phyloP scores from a whole-genome alignment of 1,140 invertebrate genomes.

The Drosophila subobscura region DNA sequence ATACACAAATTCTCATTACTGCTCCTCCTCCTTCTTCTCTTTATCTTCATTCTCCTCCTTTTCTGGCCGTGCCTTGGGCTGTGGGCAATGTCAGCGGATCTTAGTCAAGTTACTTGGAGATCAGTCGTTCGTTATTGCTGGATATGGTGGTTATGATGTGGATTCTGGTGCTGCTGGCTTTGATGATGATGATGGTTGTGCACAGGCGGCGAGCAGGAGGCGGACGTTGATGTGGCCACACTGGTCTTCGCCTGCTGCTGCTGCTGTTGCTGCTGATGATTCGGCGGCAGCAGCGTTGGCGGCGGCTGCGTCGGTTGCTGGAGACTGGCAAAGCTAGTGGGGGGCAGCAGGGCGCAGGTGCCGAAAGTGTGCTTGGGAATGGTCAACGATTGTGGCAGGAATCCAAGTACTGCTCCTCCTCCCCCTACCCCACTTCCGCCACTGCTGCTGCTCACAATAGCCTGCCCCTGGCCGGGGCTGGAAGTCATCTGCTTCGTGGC shows the following conservation, averaged over 20 bases:
- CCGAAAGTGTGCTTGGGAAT: constrained; percentile 80
- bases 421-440: constrained; percentile 7
- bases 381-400: constrained; percentile 30
- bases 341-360: constrained; percentile 74
- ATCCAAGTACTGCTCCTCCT: constrained; percentile 32
- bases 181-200: constrained; percentile 16
- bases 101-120: constrained; percentile 80
- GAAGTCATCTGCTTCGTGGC: neutral
- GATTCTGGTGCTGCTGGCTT: constrained; percentile 28
- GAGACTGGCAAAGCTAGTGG: constrained; percentile 71
- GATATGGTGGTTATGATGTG: constrained; percentile 55
- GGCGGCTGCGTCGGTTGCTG: constrained; percentile 37
- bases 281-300: neutral
- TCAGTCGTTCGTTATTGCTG: constrained; percentile 81
- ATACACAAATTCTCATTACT: constrained; percentile 15
- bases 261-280: constrained; percentile 21
- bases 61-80: constrained; percentile 1
- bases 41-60: neutral
- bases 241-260: constrained; percentile 28
- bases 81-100: constrained; percentile 61
- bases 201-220: constrained; percentile 30
- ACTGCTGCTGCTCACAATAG: constrained; percentile 65
- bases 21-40: neutral
- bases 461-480: constrained; percentile 54
- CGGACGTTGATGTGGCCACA: constrained; percentile 37